Base-by-base conservation (phyloP, 2,113 vertebrate genomes). In the Petaurus breviceps region DNA sequence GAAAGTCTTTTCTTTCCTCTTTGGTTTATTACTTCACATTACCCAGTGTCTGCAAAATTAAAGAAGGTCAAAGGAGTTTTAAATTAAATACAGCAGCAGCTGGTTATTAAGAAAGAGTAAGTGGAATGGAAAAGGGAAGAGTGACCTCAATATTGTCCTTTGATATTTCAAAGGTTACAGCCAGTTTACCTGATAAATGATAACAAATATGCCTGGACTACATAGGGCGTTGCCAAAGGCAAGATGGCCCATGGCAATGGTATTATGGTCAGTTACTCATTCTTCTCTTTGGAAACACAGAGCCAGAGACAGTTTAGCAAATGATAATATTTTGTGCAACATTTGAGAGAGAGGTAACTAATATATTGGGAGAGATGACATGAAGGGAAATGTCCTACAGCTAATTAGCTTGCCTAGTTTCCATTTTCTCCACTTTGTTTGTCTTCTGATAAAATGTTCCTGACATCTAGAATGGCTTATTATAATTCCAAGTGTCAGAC, bases 401-500 rank as follows among this genome's bases (percentile, higher is more conserved):
- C 84, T 93, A 94, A 97, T 95, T 50, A 68, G 26, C 43, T 77
- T 95, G 61, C 43, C 94, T 54, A 9, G 46, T 54, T 77, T 96
- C 96, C 92, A 52, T 93, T 96, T 97, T 96, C 77, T 93, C 91
- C 24, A 91, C 68, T 84, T 94, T 92, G 94, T 95, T 98, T 51
- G 93, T 94, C 97, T 98, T 97, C 94, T 94, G 95, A 97, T 57
- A 96, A 92, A 61, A 55, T 77, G 77, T 68, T 96, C 68, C 2
- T 95, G 95, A 94, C 51, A 94, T 94, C 68, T 7, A 50, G 10
- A 0, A 51, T 51, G 98, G 96, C 26, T 16, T n/a, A 89, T 0
- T 31, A 8, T 19, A 94, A 90, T 95, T 94, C 95, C 92, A 84
- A 97, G 92, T 84, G 47, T 68, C 90, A 54, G 55, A 93, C 49